Percentiles rank a stretch among this genome's conserved stretches.
Evolutionary conservation across 2,888 invertebrate genomes (phyloP).

Genomic region (Junonia oenone): DNA sequence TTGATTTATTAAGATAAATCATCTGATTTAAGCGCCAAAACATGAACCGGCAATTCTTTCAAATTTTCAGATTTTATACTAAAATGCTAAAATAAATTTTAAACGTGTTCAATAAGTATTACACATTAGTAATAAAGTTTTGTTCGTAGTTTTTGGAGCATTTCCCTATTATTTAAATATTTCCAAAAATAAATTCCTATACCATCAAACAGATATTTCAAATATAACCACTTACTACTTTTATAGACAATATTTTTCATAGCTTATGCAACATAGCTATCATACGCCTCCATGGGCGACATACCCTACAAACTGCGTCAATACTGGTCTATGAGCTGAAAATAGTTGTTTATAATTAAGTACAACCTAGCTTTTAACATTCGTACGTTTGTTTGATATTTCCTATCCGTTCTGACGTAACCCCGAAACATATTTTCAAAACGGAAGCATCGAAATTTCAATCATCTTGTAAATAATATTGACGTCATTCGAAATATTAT

Average conservation of each 20-base stretch:
- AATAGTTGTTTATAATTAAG: conserved; percentile 34
- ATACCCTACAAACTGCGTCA: conserved; percentile 32
- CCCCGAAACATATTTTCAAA: conserved; percentile 12
- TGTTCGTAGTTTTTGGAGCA: too few species aligned
- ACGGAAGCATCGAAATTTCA: background rate
- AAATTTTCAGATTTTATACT: too few species aligned
- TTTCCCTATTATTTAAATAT: too few species aligned
- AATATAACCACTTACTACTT: background rate
- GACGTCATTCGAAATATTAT: background rate
- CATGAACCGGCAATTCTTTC: too few species aligned
- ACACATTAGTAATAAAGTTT: too few species aligned
- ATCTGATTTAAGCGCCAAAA: too few species aligned
- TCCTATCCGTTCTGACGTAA: conserved; percentile 27
- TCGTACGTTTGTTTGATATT: conserved; percentile 25
- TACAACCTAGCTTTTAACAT: conserved; percentile 21
- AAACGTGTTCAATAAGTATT: too few species aligned
- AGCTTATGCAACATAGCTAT: background rate
- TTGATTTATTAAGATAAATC: too few species aligned
- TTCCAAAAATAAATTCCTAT: too few species aligned
- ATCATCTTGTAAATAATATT: background rate
- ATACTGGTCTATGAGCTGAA: conserved; percentile 33
- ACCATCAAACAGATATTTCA: background rate
- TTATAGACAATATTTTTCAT: background rate
- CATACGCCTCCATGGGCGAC: conserved; percentile 6
- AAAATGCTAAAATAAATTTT: too few species aligned